A percentile compares a stretch with the other conserved stretches of the same genome.
Conservation (phyloP, 2,797 vertebrate species). For the Karalla daura region DNA sequence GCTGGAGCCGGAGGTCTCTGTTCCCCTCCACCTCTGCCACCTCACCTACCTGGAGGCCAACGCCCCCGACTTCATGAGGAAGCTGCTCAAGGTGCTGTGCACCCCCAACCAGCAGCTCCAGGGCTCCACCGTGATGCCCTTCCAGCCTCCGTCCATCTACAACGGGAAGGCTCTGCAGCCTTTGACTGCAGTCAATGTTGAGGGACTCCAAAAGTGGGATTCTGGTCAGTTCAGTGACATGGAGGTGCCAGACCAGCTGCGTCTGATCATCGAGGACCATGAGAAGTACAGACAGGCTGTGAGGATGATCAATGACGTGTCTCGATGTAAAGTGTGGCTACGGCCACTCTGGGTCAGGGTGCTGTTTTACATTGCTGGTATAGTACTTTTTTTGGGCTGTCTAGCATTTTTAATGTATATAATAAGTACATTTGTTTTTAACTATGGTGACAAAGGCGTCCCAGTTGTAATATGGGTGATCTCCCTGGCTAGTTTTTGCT, state of each 20-base stretch:
- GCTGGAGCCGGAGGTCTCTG: constrained; percentile 60
- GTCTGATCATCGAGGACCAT: constrained; percentile 60
- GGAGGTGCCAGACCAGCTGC: constrained; percentile 66
- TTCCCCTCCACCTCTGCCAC: constrained; percentile 77
- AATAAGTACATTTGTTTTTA: accelerated
- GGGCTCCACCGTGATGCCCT: constrained; percentile 59
- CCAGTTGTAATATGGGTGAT: background rate
- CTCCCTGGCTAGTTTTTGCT: accelerated
- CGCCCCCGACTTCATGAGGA: constrained; percentile 58
- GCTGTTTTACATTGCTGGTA: background rate
- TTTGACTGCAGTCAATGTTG: constrained; percentile 63
- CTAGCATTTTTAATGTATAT: accelerated
- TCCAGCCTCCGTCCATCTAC: constrained; percentile 69
- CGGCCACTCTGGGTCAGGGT: constrained; percentile 22
- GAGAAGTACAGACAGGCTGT: constrained; percentile 67
- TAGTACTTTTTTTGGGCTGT: accelerated
- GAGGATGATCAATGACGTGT: constrained; percentile 64
- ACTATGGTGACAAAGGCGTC: accelerated
- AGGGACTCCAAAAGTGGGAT: constrained; percentile 52
- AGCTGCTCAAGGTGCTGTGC: constrained; percentile 68
- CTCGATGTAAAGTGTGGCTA: constrained; percentile 41
- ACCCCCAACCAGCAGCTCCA: constrained; percentile 56
- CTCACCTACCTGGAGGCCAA: constrained; percentile 76
- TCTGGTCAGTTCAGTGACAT: constrained; percentile 68
- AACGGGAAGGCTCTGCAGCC: constrained; percentile 72